A percentile compares a stretch with the other conserved stretches of the same genome.
Evolutionary conservation across 2,888 invertebrate species (phyloP).

Genomic region (Spilarctia lutea): DNA sequence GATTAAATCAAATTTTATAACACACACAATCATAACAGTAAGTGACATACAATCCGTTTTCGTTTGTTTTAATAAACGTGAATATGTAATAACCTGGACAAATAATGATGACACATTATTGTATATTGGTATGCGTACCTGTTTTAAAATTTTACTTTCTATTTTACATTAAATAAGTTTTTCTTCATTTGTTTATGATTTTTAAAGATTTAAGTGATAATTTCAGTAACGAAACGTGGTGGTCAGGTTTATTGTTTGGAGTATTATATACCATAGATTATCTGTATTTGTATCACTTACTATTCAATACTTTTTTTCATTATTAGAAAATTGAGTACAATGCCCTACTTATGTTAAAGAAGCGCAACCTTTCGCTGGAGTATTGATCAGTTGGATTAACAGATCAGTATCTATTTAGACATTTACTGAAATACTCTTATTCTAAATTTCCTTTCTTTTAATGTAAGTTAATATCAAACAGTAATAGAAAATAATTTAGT

Average conservation of each 20-base stretch:
- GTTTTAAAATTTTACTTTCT: neutral
- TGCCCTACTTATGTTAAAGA: too few relatives aligned
- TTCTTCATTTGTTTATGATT: neutral
- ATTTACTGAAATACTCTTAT: neutral
- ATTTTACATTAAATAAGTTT: neutral
- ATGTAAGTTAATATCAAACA: neutral
- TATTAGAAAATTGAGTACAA: too few relatives aligned
- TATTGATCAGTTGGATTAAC: too few relatives aligned
- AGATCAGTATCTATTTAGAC: too few relatives aligned
- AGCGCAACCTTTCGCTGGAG: too few relatives aligned
- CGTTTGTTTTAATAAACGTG: neutral
- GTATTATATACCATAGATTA: neutral
- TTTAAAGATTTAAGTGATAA: neutral
- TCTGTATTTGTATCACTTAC: too few relatives aligned
- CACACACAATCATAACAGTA: constrained; percentile 10
- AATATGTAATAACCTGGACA: neutral
- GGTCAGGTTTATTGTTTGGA: neutral
- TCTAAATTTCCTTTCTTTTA: neutral
- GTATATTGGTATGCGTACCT: neutral
- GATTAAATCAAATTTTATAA: constrained; percentile 26
- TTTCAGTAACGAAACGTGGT: neutral
- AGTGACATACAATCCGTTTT: neutral
- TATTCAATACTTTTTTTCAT: too few relatives aligned
- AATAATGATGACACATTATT: neutral
- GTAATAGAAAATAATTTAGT: neutral